Base-by-base conservation (phyloP, 2,797 vertebrate species). In the Bradypodion pumilum region DNA sequence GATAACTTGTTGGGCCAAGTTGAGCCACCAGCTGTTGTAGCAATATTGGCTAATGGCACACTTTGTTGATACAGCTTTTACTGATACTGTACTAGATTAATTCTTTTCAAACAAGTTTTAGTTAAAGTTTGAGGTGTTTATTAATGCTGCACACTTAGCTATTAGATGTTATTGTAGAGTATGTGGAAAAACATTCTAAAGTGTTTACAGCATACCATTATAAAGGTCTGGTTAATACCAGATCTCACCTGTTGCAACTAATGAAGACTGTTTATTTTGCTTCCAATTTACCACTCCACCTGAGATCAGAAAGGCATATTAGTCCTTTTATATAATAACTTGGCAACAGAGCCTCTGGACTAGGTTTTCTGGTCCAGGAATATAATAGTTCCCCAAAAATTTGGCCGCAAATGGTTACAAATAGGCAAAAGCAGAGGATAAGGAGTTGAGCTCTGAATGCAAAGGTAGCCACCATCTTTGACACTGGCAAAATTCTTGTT, bases 141-240 rank as follows among this genome's bases (percentile, higher is more conserved):
- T 80, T 85, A 2, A 25, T 68, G 37, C 49, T 60, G 44, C 23
- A 16, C 44, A 2, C 12, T 15, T 72, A 3, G 0, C 70, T 86
- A 69, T 66, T 0, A 0, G 81, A 16, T 74, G 5, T 19, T 1
- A 12, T 29, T 82, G 23, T n/a, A 80, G 84, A 82, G 60, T 60
- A 40, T 40, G 32, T 88, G 59, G 19, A 37, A n/a, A 32, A 68
- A 70, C 52, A 40, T 76, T 85, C 80, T 77, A 37, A 19, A 21
- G 37, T 40, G 3, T 68, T 75, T 44, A n/a, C 80, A 85, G 70
- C 62, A 85, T 59, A 68, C 75, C 62, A 63, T 78, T 66, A 59
- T 89, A 8, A 81, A 27, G 60, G 85, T 60, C 85, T 37, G 83
- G 13, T 82, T 16, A 70, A 75, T 78, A 88, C 66, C 25, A 84